phyloP scores from a whole-genome alignment of 2,888 invertebrate genomes.

The Poecilobothrus nobilitatus region DNA sequence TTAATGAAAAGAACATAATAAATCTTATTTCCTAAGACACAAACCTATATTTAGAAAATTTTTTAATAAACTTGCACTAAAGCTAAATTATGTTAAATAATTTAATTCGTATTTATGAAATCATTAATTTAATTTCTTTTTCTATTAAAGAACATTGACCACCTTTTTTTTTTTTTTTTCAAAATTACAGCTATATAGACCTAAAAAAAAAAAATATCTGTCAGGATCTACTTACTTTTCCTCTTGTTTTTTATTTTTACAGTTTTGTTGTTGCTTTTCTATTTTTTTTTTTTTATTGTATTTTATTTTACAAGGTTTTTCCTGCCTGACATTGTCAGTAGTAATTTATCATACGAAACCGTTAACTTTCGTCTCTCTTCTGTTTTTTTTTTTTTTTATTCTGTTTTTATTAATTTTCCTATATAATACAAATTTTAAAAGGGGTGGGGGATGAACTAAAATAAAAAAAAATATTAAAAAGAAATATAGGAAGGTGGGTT shows the following conservation, averaged over 20 bases:
- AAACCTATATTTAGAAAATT: no score
- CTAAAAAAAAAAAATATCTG: no score
- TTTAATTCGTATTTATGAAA: no score
- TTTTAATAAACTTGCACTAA: no score
- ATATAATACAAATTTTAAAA: background rate
- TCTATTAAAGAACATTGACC: no score
- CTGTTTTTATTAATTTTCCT: background rate
- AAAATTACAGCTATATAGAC: no score
- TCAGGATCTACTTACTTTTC: background rate
- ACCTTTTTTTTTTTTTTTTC: no score
- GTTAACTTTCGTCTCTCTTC: background rate
- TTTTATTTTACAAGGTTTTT: conserved; percentile 3
- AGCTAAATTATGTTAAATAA: no score
- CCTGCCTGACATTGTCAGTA: background rate
- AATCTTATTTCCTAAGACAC: no score
- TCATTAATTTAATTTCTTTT: no score
- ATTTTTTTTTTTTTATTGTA: background rate
- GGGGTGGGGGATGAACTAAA: background rate
- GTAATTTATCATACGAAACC: background rate
- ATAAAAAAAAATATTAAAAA: background rate
- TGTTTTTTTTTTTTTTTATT: background rate
- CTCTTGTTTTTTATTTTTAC: background rate
- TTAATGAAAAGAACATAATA: no score
- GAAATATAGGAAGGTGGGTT: background rate
- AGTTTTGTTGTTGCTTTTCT: background rate